Evolutionary conservation across 2,888 invertebrate genomes (phyloP).

Genomic region (Crossocerus cetratus): DNA sequence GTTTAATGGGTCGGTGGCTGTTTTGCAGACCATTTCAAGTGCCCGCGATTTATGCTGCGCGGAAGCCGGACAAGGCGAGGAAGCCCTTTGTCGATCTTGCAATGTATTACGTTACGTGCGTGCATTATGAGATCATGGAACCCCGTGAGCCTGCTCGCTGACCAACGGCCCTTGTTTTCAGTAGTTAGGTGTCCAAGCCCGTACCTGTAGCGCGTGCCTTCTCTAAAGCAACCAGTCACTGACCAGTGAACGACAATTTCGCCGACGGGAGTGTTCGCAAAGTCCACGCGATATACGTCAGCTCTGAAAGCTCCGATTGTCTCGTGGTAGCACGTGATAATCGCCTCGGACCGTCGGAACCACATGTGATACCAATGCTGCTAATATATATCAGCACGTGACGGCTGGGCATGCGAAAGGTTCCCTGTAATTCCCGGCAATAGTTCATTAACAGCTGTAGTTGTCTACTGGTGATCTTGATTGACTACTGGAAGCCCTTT

Average conservation of each 20-base stretch:
- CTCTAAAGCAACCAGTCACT: too few species aligned
- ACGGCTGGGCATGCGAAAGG: too few species aligned
- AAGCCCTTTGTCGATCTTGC: conserved; percentile 48
- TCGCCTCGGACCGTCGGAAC: too few species aligned
- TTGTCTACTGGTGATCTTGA: too few species aligned
- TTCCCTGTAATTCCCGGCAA: too few species aligned
- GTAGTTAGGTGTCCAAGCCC: conserved; percentile 25
- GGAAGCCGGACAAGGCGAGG: conserved; percentile 49
- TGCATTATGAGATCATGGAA: conserved; percentile 24
- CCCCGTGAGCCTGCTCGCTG: conserved; percentile 4
- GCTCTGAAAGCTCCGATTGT: too few species aligned
- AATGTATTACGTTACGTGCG: conserved; percentile 48
- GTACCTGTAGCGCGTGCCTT: conserved; percentile 1
- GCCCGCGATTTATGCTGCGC: conserved; percentile 27
- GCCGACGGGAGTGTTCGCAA: neutral
- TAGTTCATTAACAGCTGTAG: too few species aligned
- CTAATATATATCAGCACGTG: too few species aligned
- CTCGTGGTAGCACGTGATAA: too few species aligned
- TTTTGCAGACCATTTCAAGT: neutral
- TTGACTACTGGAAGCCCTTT: too few species aligned
- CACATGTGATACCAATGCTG: too few species aligned
- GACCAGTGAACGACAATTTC: too few species aligned
- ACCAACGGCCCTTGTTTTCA: conserved; percentile 21
- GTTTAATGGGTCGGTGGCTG: neutral
- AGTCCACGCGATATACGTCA: neutral